Percentiles rank a stretch among this genome's conserved stretches.
Conservation (phyloP, 2,113 vertebrate species). For the Formicarius rufipectus region DNA sequence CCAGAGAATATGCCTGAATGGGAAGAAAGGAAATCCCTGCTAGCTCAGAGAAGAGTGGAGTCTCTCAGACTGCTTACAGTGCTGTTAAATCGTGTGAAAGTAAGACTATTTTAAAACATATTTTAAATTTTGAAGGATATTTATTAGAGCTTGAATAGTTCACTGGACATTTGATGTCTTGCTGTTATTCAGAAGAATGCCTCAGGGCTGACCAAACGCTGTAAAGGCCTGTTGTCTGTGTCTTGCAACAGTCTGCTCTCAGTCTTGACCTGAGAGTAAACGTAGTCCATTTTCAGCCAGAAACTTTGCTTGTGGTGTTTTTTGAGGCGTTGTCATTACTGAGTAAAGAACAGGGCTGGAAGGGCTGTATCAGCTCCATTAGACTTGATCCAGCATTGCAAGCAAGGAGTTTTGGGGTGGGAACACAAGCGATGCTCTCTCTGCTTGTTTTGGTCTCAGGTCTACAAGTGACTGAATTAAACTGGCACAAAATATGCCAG, state of each 20-base stretch:
- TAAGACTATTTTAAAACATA: conserved; percentile 66
- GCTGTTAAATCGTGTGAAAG: conserved; percentile 78
- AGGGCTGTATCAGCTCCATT: not conserved
- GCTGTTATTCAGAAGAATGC: not conserved
- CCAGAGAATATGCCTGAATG: conserved; percentile 71
- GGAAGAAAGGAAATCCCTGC: conserved; percentile 76
- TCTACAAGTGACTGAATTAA: not conserved
- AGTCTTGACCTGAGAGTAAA: not conserved
- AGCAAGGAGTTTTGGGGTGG: not conserved
- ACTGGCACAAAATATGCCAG: not conserved
- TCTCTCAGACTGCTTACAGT: conserved; percentile 74
- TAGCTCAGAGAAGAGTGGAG: conserved; percentile 77
- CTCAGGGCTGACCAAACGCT: not conserved
- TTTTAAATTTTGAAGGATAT: conserved; percentile 1
- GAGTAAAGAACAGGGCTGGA: not conserved
- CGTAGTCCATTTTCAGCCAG: not conserved
- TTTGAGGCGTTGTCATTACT: not conserved
- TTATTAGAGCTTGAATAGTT: not conserved
- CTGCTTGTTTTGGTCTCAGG: not conserved
- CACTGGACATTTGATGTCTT: not conserved
- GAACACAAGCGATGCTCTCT: not conserved
- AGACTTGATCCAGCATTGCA: not conserved
- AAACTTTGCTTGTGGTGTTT: not conserved
- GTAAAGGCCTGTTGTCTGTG: not conserved
- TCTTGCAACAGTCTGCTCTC: not conserved